Evolutionary conservation across 2,113 vertebrate species (phyloP).

Genomic region (Daphoenositta chrysoptera): DNA sequence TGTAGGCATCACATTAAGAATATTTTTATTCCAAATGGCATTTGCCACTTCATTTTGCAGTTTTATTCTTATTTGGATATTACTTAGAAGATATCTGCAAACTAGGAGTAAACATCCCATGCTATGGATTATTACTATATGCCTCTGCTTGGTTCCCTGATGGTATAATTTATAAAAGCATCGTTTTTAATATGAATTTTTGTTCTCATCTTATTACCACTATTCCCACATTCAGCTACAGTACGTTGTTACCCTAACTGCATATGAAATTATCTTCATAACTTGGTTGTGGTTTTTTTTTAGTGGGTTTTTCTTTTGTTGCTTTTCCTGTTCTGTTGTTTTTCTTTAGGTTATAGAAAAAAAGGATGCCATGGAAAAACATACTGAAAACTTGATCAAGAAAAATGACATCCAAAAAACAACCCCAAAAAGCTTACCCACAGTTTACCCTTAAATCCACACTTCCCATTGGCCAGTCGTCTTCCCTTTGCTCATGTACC

Average conservation of each 20-base stretch:
- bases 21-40: neutral
- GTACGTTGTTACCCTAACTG: accelerated
- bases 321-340: neutral
- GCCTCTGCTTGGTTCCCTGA: neutral
- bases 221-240: neutral
- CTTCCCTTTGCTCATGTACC: neutral
- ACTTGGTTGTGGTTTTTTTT: neutral
- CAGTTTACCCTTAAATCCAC: neutral
- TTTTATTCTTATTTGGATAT: neutral
- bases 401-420: neutral
- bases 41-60: neutral
- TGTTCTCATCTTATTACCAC: neutral
- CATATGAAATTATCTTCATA: neutral
- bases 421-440: accelerated
- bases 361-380: neutral
- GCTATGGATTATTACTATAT: neutral
- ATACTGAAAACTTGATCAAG: accelerated
- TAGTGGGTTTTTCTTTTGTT: neutral
- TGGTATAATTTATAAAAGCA: neutral
- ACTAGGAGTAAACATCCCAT: neutral
- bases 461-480: neutral
- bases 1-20: neutral
- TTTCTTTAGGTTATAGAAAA: neutral
- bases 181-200: neutral
- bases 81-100: neutral